Conservation (phyloP, 2,113 vertebrate genomes). For the Phoxinus phoxinus region DNA sequence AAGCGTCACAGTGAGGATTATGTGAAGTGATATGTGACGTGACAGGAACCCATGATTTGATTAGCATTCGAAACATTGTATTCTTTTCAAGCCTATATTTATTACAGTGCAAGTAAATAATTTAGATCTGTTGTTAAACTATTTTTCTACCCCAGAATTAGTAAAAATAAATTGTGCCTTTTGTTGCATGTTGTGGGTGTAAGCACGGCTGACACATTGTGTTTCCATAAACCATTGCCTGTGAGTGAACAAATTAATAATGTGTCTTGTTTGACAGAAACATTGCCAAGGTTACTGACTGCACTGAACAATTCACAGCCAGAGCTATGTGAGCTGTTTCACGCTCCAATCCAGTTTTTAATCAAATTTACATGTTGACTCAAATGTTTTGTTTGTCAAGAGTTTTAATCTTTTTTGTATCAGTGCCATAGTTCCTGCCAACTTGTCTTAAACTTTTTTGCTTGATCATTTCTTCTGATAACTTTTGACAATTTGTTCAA, state of each 20-base stretch:
- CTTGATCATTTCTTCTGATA: neutral
- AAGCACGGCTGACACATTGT: neutral
- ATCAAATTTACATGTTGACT: neutral
- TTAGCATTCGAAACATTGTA: neutral
- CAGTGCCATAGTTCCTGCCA: neutral
- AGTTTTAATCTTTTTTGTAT: neutral
- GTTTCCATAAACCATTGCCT: neutral
- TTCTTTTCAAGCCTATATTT: neutral
- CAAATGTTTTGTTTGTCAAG: neutral
- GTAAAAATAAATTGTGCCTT: neutral
- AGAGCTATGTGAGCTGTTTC: neutral
- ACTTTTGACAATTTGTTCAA: neutral
- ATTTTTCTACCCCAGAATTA: neutral
- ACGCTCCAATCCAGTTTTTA: neutral
- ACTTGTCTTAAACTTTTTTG: neutral
- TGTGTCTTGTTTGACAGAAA: neutral
- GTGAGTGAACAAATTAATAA: neutral
- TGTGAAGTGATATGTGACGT: neutral
- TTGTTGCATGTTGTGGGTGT: neutral
- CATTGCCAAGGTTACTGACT: constrained; percentile 10
- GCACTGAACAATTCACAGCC: neutral
- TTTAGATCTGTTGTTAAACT: neutral
- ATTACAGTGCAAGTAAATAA: neutral
- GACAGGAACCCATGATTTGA: neutral
- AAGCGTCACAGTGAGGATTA: neutral